Evolutionary conservation across 2,888 invertebrate species (phyloP).

Genomic region (Perdita meconis): DNA sequence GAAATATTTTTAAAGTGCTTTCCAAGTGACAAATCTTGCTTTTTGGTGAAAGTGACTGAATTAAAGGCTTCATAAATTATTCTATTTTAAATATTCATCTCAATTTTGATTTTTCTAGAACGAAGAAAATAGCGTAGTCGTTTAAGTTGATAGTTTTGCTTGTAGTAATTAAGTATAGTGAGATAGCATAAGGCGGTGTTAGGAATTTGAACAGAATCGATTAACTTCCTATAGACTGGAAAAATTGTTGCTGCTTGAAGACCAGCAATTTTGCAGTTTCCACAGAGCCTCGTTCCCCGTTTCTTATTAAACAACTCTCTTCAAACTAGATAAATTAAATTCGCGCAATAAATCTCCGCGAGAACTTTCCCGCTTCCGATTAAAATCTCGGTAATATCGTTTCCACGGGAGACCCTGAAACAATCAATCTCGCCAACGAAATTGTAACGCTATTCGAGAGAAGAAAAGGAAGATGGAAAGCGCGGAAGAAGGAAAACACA

Average conservation of each 20-base stretch:
- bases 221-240: not conserved
- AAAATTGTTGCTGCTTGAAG: not conserved
- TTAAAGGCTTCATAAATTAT: too few species aligned
- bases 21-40: too few species aligned
- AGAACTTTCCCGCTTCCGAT: not conserved
- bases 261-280: not conserved
- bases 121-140: too few species aligned
- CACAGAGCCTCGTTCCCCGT: not conserved
- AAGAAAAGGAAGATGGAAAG: not conserved
- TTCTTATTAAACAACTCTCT: not conserved
- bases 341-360: not conserved
- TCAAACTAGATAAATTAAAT: conserved; percentile 1
- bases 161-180: too few species aligned
- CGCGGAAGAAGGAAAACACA: not conserved
- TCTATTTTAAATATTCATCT: too few species aligned
- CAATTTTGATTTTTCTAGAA: too few species aligned
- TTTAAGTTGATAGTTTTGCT: too few species aligned
- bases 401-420: not conserved
- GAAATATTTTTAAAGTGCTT: too few species aligned
- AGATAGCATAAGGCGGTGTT: too few species aligned
- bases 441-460: not conserved
- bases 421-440: conserved; percentile 16
- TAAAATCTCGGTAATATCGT: conserved; percentile 14
- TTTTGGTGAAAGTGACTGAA: too few species aligned
- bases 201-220: too few species aligned